Percentiles rank a stretch among this genome's conserved stretches.
These are phyloP conservation scores for Enoplosus armatus DNA, from an alignment of 2,797 vertebrate species.

Conservation along the genomic window DNA sequence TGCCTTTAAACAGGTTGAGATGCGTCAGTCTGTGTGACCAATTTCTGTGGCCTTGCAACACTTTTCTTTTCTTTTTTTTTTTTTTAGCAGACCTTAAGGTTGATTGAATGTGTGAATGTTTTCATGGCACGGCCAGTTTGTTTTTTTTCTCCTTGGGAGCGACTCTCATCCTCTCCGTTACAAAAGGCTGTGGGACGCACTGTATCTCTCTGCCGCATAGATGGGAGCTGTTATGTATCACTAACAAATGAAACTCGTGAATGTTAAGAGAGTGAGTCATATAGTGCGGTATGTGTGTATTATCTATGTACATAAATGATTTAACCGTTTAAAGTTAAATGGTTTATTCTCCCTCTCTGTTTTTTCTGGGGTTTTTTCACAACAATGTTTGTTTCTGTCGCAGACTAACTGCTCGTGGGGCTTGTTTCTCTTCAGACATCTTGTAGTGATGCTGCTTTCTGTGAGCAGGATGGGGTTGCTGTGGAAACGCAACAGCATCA, in stretches of 20 bases:
- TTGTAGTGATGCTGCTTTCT: constrained; percentile 33
- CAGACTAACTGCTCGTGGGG: neutral
- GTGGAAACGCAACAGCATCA: constrained; percentile 68
- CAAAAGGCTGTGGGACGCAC: constrained; percentile 7
- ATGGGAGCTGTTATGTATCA: constrained; percentile 10
- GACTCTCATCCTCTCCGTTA: constrained; percentile 5
- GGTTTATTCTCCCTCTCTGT: neutral
- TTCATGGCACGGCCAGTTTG: neutral
- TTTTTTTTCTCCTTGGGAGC: constrained; percentile 18
- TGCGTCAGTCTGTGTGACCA: constrained; percentile 49
- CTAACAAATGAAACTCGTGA: constrained; percentile 10
- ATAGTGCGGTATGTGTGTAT: neutral
- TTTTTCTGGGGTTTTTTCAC: neutral
- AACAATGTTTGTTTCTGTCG: neutral
- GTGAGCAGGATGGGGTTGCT: constrained; percentile 69
- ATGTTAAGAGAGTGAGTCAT: constrained; percentile 17
- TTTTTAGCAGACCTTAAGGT: constrained; percentile 54
- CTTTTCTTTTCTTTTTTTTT: constrained; percentile 11
- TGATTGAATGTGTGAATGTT: constrained; percentile 46
- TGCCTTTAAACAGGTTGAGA: constrained; percentile 72
- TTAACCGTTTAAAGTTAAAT: neutral
- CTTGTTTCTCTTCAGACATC: constrained; percentile 5
- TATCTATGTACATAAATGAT: neutral
- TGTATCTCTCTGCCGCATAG: constrained; percentile 9
- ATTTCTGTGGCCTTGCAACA: constrained; percentile 63